Evolutionary conservation across 2,888 invertebrate species (phyloP), one percentile per base, ranked within the genome.

Genomic region (Hemithea aestivaria): DNA sequence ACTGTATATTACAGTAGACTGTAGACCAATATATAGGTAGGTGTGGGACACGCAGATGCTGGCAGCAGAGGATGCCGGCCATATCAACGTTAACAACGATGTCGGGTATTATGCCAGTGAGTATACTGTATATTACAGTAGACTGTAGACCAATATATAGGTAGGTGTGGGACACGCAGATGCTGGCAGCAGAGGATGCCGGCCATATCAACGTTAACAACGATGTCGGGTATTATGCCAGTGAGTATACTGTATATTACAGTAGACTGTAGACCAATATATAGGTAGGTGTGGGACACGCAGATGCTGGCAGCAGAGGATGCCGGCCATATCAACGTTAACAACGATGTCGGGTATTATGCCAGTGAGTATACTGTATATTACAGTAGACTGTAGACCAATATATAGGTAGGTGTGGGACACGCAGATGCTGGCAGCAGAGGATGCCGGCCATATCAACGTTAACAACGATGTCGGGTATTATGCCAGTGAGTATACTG

Each of bases 391-490:
- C n/a, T n/a, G n/a, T n/a, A n/a, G n/a, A n/a, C n/a, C n/a, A n/a
- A n/a, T n/a, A n/a, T n/a, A n/a, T n/a, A n/a, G n/a, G n/a, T n/a
- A n/a, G n/a, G 91, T 93, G 53, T 97, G 97, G 97, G 97, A 97
- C 80, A 93, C 93, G 30, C 93, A 96, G 73, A 96, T 97, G 95
- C 83, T 95, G 51, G 92, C 93, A 28, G 93, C 95, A 0, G 91
- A 91, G 61, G 96, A 96, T 71, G 95, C 97, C 41, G 96, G 96
- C 6, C 93, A 93, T 72, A 90, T 97, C 65, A 96, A 96, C 85
- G 95, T 96, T 12, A 96, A 96, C 82, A 97, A 96, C 68, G 96
- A 97, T 77, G 91, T 97, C 48, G 96, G 96, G 25, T 97, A 97
- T 73, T 97, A 97, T 82, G 93, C 96, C 49, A 91, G 96, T 96